Base-by-base conservation (phyloP, 2,888 invertebrate genomes). In the Stratiomys singularior region DNA sequence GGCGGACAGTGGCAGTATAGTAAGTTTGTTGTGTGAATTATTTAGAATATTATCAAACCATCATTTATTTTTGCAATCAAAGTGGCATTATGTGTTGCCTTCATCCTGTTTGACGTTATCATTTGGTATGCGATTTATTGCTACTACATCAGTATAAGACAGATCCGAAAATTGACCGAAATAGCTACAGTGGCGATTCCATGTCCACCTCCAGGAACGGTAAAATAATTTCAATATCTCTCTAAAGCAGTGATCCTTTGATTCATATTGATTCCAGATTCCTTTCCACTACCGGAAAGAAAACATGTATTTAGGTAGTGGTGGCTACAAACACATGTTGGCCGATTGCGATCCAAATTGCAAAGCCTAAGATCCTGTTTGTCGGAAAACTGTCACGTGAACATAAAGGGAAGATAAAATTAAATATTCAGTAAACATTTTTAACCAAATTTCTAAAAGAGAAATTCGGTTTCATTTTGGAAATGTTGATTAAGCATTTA, bases 171-270 rank as follows among this genome's bases (percentile, higher is more conserved):
- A 78, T 76, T 87, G 47, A 85, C 86, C 1, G 87, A 87, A 80
- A 86, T 87, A 25, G 87, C 87, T 30, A 87, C 87, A 5, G 87
- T 87, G 25, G 87, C 87, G 44, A 87, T 87, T 74, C 87, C 87
- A 0, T 86, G 86, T 66, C 87, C 86, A 63, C 84, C 86, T 15
- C 86, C 87, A 15, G 86, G 86, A 77, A 81, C 85, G 76, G 87
- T 87, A 83, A 84, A 84, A 82, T 18, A 25, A 27, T 28, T 52
- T n/a, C 69, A 47, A 58, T 15, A 56, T 13, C 46, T 18, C 3
- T 23, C 18, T 63, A 21, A n/a, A 37, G 15, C 46, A 28, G 25
- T 66, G 30, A 28, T 37, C 2, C 27, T 63, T 56, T 18, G 37
- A 37, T 9, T 37, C 3, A 3, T 37, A 3, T 37, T 37, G 5